Conservation (phyloP, 2,113 vertebrate species). For the Ailurus styani region DNA sequence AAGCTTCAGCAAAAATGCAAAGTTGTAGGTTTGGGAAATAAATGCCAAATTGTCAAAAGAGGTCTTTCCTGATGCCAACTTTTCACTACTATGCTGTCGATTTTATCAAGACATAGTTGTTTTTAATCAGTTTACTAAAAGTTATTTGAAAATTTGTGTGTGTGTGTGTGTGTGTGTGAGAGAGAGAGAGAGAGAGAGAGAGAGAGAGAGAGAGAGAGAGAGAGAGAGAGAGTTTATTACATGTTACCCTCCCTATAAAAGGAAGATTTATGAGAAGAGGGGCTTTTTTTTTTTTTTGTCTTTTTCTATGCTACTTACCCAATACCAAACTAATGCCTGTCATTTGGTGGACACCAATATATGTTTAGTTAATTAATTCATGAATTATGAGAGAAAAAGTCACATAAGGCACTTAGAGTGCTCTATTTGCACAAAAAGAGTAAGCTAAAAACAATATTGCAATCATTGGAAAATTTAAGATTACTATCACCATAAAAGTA, state of each 20-base stretch:
- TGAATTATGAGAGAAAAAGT: neutral
- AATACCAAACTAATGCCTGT: neutral
- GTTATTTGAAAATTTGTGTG: neutral
- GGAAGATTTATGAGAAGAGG: neutral
- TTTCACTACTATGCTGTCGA: neutral
- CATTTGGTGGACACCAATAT: neutral
- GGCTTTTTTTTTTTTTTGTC: neutral
- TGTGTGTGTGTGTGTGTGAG: neutral
- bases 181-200: too few relatives aligned
- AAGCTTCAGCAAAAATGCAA: neutral
- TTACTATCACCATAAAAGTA: neutral
- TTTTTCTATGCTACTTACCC: neutral
- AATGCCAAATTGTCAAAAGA: neutral
- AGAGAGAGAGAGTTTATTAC: neutral
- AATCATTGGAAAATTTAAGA: neutral
- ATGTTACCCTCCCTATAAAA: neutral
- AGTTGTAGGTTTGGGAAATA: neutral
- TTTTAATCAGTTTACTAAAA: neutral
- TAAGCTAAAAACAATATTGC: neutral
- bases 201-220: too few relatives aligned
- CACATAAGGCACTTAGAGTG: neutral
- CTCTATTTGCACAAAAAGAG: neutral
- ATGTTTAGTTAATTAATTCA: neutral
- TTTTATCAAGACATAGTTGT: neutral
- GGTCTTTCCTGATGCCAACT: accelerated